phyloP scores from a whole-genome alignment of 2,888 invertebrate genomes.

The Gibbula magus region DNA sequence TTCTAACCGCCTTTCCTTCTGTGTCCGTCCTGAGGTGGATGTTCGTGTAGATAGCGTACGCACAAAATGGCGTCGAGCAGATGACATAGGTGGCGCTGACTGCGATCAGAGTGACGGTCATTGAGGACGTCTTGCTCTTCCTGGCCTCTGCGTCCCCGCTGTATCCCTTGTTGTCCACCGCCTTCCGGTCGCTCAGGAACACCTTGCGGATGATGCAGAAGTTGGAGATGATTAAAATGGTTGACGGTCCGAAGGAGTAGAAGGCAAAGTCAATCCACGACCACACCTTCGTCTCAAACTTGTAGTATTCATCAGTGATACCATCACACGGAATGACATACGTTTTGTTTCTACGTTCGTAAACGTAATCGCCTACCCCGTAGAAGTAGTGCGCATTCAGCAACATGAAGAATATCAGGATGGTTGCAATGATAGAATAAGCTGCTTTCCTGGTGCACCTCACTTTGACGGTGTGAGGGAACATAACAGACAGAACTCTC shows the following conservation, averaged over 20 bases:
- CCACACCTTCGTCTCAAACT: background rate
- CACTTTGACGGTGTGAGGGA: background rate
- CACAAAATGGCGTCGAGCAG: constrained; percentile 10
- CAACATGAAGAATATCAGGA: background rate
- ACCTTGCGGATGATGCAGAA: background rate
- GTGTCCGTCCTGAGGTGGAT: background rate
- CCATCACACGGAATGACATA: background rate
- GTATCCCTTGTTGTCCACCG: background rate
- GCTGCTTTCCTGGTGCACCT: background rate
- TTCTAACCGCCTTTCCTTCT: background rate
- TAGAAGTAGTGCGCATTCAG: background rate
- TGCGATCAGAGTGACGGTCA: background rate
- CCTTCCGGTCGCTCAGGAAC: background rate
- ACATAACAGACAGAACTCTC: background rate
- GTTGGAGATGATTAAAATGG: background rate
- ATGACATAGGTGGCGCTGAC: constrained; percentile 1
- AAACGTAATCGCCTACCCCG: background rate
- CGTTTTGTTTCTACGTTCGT: background rate
- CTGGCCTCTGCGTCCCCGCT: background rate
- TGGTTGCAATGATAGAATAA: background rate
- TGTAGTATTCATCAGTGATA: background rate
- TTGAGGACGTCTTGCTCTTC: background rate
- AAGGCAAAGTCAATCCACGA: constrained; percentile 6
- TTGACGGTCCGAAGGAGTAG: background rate
- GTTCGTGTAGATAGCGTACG: background rate